Evolutionary conservation across 2,797 vertebrate genomes (phyloP).

Genomic region (Buphagus erythrorhynchus): DNA sequence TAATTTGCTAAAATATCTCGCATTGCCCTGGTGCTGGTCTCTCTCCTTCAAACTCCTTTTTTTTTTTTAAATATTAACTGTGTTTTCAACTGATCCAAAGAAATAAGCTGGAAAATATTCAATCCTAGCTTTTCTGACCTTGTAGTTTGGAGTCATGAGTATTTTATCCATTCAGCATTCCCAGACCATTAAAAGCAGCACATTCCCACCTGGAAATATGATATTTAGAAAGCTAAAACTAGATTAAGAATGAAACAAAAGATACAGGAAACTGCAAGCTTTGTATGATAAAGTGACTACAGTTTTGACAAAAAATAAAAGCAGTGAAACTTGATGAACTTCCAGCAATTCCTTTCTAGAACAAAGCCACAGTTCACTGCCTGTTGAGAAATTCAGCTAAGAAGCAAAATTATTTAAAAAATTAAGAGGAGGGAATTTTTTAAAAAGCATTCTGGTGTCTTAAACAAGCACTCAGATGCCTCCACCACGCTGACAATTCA

Average conservation of each 20-base stretch:
- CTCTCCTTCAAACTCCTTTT: neutral
- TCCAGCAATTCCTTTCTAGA: neutral
- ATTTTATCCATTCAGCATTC: neutral
- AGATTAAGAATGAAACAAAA: slow-evolving; percentile 13
- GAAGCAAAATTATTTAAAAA: neutral
- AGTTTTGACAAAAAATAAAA: neutral
- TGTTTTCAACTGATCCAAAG: neutral
- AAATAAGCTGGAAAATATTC: neutral
- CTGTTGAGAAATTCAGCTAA: neutral
- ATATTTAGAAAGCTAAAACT: neutral
- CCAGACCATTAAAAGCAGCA: neutral
- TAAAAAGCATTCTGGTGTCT: neutral
- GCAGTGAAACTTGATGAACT: neutral
- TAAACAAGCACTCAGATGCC: neutral
- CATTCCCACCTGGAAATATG: neutral
- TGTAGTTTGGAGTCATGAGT: neutral
- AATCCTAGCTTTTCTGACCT: neutral
- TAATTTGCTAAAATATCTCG: neutral
- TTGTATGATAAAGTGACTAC: neutral
- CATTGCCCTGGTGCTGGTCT: neutral
- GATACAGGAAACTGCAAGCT: neutral
- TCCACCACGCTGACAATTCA: neutral
- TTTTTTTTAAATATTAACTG: neutral
- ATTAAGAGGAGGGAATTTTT: neutral
- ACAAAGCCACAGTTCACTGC: neutral